Percentiles rank a stretch among this genome's conserved stretches.
Conservation (phyloP, 2,888 invertebrate genomes). For the Orthonevra nobilis region DNA sequence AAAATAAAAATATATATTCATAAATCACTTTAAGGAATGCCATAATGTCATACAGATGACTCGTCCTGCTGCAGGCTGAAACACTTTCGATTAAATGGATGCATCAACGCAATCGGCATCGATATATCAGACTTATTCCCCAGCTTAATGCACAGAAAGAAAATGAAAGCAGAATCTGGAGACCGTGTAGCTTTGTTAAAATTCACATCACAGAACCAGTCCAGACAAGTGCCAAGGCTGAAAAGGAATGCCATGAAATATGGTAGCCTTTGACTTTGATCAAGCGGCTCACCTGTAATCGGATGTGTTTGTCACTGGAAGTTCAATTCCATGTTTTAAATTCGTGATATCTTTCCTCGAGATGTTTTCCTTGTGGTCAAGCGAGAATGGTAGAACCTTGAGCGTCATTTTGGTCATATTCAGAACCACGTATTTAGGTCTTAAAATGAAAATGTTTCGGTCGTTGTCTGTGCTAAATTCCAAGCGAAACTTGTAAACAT, state of each 20-base stretch:
- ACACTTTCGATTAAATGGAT: slow-evolving; percentile 81
- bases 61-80: slow-evolving; percentile 80
- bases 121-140: slow-evolving; percentile 77
- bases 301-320: slow-evolving; percentile 47
- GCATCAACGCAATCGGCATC: slow-evolving; percentile 83
- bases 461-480: slow-evolving; percentile 75
- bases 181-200: slow-evolving; percentile 73
- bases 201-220: slow-evolving; percentile 75
- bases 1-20: no score
- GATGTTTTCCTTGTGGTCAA: slow-evolving; percentile 76
- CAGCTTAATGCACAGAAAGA: slow-evolving; percentile 75
- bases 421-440: slow-evolving; percentile 75
- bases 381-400: slow-evolving; percentile 74
- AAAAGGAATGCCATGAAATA: not conserved
- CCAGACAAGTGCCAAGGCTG: slow-evolving; percentile 75
- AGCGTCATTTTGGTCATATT: slow-evolving; percentile 75
- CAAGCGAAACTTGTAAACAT: slow-evolving; percentile 75
- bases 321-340: no score
- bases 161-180: slow-evolving; percentile 75
- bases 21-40: not conserved
- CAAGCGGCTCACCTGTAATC: slow-evolving; percentile 73
- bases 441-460: slow-evolving; percentile 75
- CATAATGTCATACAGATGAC: slow-evolving; percentile 75
- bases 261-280: no score
- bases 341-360: slow-evolving; percentile 70